Evolutionary conservation across 1,140 invertebrate genomes (phyloP), one percentile per base, ranked within the genome.

Genomic region (Dreissena polymorpha): DNA sequence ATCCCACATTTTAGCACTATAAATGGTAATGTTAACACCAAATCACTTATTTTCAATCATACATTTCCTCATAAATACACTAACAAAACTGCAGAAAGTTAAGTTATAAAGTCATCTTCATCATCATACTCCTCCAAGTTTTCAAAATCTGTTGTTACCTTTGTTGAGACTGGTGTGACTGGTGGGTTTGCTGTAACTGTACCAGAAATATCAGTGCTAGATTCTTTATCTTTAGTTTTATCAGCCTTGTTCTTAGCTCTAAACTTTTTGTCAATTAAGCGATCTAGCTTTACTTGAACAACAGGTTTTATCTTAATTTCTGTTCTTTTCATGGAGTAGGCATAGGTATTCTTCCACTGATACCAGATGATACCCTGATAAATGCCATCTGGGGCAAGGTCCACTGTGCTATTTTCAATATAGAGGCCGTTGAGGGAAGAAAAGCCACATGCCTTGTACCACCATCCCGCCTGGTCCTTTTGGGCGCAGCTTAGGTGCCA

Each of bases 401-500:
- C 68, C 29, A 83, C 85, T 53, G 79, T 74, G 0, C 88, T 90
- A 18, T 74, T 68, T 89, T 67, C 73, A 69, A 93, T 91, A 90
- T 94, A 95, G 25, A 93, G 83, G 0, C 95, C 95, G 88, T 95
- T 95, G 27, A 95, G 91, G 88, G 95, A 94, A 27, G 94, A 90
- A 88, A 94, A 94, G 76, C 94, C 94, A 85, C 95, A 95, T 92
- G 94, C 94, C 86, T 94, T 93, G 88, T 94, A 95, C 95, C 95
- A 95, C 95, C 95, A 95, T 1, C 95, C 95, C 10, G 88, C 82
- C 0, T 93, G 93, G 67, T 92, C 89, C 84, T 93, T 93, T 50
- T 89, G 88, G 0, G 96, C 95, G 90, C 96, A 97, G 76, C 94
- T 95, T 16, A 95, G 94, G 25, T 93, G 91, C 93, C 95, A 94